These are phyloP conservation scores for Aspiorhynchus laticeps DNA, from an alignment of 2,113 vertebrate species.

Conservation along the genomic window DNA sequence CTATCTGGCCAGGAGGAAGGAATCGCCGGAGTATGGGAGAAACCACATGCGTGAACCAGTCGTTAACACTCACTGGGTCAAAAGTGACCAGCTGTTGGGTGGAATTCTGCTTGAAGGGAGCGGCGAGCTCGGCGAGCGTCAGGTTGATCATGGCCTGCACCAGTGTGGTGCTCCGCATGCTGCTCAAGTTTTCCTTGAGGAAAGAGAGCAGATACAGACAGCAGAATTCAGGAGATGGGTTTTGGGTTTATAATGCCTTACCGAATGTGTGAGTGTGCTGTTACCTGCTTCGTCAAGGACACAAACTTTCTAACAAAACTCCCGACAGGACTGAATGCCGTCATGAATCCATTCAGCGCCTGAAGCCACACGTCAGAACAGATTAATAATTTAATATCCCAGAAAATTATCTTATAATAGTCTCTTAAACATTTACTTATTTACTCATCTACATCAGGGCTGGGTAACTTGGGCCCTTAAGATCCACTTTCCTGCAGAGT, in stretches of 20 bases:
- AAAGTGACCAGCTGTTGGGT: slow-evolving; percentile 40
- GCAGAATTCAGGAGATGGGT: neutral
- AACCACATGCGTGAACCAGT: slow-evolving; percentile 72
- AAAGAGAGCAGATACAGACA: neutral
- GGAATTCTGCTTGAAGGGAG: slow-evolving; percentile 54
- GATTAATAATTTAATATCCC: neutral
- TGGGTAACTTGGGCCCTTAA: neutral
- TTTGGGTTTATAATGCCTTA: neutral
- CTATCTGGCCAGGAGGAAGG: slow-evolving; percentile 19
- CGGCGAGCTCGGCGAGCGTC: slow-evolving; percentile 73
- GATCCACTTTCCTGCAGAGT: too few relatives aligned
- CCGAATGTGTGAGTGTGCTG: neutral
- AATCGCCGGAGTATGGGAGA: slow-evolving; percentile 69
- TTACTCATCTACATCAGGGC: neutral
- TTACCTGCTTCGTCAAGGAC: slow-evolving; percentile 71
- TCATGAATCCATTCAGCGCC: slow-evolving; percentile 65
- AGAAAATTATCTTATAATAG: neutral
- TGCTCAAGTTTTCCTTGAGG: slow-evolving; percentile 64
- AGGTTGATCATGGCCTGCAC: slow-evolving; percentile 74
- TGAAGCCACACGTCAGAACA: slow-evolving; percentile 48
- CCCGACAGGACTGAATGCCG: slow-evolving; percentile 63
- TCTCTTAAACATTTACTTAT: neutral
- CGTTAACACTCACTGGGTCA: slow-evolving; percentile 63
- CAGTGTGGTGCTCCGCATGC: slow-evolving; percentile 67
- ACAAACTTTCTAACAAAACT: slow-evolving; percentile 72